phyloP scores from a whole-genome alignment of 1,140 invertebrate species.

The Anastrepha obliqua region DNA sequence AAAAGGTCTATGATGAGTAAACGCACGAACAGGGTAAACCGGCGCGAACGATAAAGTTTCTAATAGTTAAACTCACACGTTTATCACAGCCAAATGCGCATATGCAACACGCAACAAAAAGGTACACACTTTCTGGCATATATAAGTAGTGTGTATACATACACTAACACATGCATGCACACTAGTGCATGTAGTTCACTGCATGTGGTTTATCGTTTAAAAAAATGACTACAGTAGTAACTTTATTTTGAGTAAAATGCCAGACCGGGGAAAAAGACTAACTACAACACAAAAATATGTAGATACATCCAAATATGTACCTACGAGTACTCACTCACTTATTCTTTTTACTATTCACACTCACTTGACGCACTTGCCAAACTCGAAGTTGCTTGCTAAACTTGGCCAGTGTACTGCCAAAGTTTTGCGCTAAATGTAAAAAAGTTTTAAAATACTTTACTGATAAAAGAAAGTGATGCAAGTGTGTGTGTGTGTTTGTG shows the following conservation, averaged over 20 bases:
- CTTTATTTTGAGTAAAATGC: background rate
- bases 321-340: background rate
- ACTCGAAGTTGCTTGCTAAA: background rate
- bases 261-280: background rate
- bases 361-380: background rate
- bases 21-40: background rate
- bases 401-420: slow-evolving; percentile 8
- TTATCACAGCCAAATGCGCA: slow-evolving; percentile 45
- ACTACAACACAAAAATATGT: background rate
- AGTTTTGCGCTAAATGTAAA: slow-evolving; percentile 37
- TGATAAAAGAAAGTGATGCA: background rate
- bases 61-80: slow-evolving; percentile 52
- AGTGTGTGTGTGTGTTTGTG: background rate
- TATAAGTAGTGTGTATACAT: background rate
- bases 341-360: background rate
- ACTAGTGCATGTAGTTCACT: background rate
- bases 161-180: background rate
- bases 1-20: background rate
- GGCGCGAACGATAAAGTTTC: slow-evolving; percentile 18
- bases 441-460: slow-evolving; percentile 15
- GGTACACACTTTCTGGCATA: background rate
- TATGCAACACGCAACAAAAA: slow-evolving; percentile 34
- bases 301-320: background rate
- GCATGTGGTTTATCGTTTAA: slow-evolving; percentile 10
- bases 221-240: slow-evolving; percentile 2